Evolutionary conservation across 92 coral and sea anemone species (phyloP).

Genomic region (Hydrozoanthus gracilis): DNA sequence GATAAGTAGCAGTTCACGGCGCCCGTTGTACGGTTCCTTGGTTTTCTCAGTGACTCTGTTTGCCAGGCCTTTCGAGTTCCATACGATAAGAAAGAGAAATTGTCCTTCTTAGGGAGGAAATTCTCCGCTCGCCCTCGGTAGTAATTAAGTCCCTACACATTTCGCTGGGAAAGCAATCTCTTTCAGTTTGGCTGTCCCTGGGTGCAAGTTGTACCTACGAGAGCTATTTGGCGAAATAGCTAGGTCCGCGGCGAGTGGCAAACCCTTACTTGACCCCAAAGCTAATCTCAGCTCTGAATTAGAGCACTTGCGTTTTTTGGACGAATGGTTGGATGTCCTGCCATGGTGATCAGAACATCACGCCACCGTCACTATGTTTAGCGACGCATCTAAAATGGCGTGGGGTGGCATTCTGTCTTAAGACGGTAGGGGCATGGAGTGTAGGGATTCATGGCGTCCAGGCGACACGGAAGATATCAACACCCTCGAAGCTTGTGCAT

Average conservation of each 20-base stretch:
- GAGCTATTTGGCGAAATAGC: slow-evolving; percentile 40
- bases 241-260: not conserved
- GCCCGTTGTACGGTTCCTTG: slow-evolving; percentile 50
- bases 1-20: slow-evolving; percentile 47
- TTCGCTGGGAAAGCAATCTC: slow-evolving; percentile 55
- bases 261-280: not conserved
- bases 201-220: slow-evolving; percentile 48
- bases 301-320: slow-evolving; percentile 48
- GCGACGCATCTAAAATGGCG: slow-evolving; percentile 50
- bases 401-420: slow-evolving; percentile 32
- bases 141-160: slow-evolving; percentile 45
- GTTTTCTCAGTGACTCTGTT: slow-evolving; percentile 47
- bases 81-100: slow-evolving; percentile 46
- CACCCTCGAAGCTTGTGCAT: slow-evolving; percentile 36
- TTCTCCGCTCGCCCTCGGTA: slow-evolving; percentile 23
- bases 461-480: not conserved
- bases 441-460: slow-evolving; percentile 29
- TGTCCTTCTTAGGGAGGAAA: slow-evolving; percentile 21
- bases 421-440: slow-evolving; percentile 5
- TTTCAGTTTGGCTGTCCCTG: not conserved
- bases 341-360: slow-evolving; percentile 62
- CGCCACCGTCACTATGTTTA: slow-evolving; percentile 40
- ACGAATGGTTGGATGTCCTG: not conserved
- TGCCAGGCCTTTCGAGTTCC: slow-evolving; percentile 58
- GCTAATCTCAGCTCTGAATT: slow-evolving; percentile 31